Percentiles rank a stretch among this genome's conserved stretches.
These are phyloP conservation scores for Lepisosteus oculatus DNA, from an alignment of 2,113 vertebrate genomes.

Conservation along the genomic window DNA sequence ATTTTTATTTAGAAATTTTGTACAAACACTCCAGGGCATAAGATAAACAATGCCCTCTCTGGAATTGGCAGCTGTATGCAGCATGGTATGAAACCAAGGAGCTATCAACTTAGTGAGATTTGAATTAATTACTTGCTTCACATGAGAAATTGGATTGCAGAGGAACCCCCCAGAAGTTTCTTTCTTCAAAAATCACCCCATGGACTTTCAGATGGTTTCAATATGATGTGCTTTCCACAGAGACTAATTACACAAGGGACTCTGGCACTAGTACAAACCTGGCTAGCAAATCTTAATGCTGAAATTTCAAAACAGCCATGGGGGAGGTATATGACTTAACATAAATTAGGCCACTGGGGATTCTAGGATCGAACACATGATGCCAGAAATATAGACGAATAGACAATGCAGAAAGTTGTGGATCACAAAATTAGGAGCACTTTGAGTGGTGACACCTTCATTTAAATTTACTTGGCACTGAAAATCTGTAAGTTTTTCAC, in stretches of 20 bases:
- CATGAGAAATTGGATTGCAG: constrained; percentile 66
- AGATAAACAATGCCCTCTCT: constrained; percentile 35
- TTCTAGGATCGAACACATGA: constrained; percentile 59
- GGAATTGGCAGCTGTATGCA: constrained; percentile 62
- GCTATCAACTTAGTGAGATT: constrained; percentile 69
- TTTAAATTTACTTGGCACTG: constrained; percentile 15
- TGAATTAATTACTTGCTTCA: constrained; percentile 76
- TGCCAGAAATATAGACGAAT: constrained; percentile 63
- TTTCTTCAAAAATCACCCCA: constrained; percentile 71
- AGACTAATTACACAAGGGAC: constrained; percentile 74
- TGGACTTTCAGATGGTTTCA: constrained; percentile 76
- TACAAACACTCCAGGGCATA: constrained; percentile 52
- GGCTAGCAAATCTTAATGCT: constrained; percentile 64
- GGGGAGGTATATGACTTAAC: constrained; percentile 78
- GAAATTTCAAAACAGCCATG: constrained; percentile 74
- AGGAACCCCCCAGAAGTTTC: constrained; percentile 70
- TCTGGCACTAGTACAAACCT: constrained; percentile 61
- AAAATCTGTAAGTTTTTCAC: not conserved
- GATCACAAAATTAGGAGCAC: constrained; percentile 27
- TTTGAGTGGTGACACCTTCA: constrained; percentile 32
- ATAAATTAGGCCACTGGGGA: constrained; percentile 83
- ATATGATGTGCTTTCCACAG: constrained; percentile 68
- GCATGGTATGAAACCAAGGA: constrained; percentile 58
- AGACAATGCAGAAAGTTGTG: constrained; percentile 40
- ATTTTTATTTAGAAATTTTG: constrained; percentile 28